phyloP scores from a whole-genome alignment of 2,113 vertebrate species.

The Apteryx mantelli region DNA sequence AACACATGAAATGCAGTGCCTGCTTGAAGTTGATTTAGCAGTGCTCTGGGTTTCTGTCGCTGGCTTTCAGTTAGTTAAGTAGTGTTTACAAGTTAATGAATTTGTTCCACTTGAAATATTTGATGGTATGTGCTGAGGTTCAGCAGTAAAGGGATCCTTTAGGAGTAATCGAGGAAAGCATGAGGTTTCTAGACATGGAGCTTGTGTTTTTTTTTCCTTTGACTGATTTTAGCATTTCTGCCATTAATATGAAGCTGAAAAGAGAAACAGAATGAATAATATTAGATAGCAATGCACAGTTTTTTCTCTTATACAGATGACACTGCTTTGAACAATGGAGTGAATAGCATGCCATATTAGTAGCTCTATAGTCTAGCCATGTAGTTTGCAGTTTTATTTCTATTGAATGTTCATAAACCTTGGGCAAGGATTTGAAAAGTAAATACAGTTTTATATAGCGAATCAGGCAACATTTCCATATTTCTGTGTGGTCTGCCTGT shows the following conservation, averaged over 20 bases:
- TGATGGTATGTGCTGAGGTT: not conserved
- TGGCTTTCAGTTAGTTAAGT: not conserved
- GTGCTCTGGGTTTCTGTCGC: not conserved
- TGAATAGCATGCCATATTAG: not conserved
- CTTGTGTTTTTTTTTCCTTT: not conserved
- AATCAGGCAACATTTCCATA: not conserved
- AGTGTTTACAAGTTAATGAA: not conserved
- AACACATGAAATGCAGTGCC: constrained; percentile 22
- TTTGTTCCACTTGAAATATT: constrained; percentile 27
- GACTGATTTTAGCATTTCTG: not conserved
- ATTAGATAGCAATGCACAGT: not conserved
- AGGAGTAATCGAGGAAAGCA: constrained; percentile 22
- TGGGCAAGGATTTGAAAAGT: not conserved
- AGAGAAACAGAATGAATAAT: not conserved
- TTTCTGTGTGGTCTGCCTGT: not conserved
- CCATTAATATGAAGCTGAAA: not conserved
- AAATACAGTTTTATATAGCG: not conserved
- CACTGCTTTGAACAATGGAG: not conserved
- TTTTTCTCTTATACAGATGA: not conserved
- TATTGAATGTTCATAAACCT: not conserved
- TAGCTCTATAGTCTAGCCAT: not conserved
- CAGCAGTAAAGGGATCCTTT: not conserved
- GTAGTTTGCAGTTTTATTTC: not conserved
- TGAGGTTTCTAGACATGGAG: not conserved
- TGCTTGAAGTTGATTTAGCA: constrained; percentile 8